Base-by-base conservation (phyloP, 2,888 invertebrate genomes). In the Venustoraphidia nigricollis region DNA sequence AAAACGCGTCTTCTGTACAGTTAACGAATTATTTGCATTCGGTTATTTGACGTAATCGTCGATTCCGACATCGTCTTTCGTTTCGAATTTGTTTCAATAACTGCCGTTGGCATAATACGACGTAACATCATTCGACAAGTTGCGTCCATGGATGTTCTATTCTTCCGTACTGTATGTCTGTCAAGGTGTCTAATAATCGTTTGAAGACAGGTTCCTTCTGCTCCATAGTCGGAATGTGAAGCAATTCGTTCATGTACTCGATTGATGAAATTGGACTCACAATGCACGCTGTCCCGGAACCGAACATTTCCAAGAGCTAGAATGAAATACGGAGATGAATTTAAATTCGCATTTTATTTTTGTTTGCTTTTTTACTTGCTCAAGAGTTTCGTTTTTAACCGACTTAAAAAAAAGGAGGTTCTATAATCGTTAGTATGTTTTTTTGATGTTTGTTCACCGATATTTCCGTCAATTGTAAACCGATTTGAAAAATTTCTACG, bases 231-330 rank as follows among this genome's bases (percentile, higher is more conserved):
- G 90, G 89, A 54, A 91, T 76, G 45, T 72, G 61, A 35, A 86
- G 70, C 47, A 75, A 66, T 46, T 75, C 68, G 5, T 79, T 85
- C 56, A 83, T 60, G 66, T 87, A 97, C 48, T 84, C 76, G 51
- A 98, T 89, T 52, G 80, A 76, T 49, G 85, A 83, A 48, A 98
- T 81, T 1, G 98, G 97, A 59, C 89, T 90, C 13, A 99, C 87
- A 44, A 95, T 76, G 58, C 92, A 92, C 1, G 98, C 98, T 27
- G 98, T 98, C 48, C 98, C 98, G n/a, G 93, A 80, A 50, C 97
- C 98, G 66, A 98, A 99, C 66, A 97, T 75, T 69, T 98, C 98
- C 56, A 93, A 65, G 55, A 98, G 66, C 95, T 96, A 70, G 1
- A 72, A 71, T 50, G 55, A 55, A 55, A 54, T 50, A 46, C 2